These are phyloP conservation scores for Pseudomyrmex sp. DNA, from an alignment of 1,140 invertebrate species.

Conservation along the genomic window DNA sequence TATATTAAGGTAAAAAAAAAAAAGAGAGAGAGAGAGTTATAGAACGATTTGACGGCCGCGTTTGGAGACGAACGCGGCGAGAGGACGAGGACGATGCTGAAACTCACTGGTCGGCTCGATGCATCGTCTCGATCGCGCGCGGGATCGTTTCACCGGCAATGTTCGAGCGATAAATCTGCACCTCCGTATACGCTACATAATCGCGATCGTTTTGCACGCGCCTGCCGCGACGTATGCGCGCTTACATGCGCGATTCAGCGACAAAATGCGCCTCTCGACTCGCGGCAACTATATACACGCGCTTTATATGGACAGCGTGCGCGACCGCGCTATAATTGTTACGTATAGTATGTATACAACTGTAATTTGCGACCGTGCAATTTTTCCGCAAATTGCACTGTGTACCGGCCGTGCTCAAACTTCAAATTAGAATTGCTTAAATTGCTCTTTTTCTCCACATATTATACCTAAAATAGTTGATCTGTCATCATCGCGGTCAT, in stretches of 20 bases:
- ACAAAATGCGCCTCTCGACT: constrained; percentile 35
- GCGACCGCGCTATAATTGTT: constrained; percentile 23
- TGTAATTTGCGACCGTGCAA: constrained; percentile 23
- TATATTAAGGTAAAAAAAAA: not conserved
- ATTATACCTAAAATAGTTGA: not conserved
- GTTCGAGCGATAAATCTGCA: constrained; percentile 69
- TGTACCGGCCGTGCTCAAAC: not conserved
- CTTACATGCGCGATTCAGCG: constrained; percentile 20
- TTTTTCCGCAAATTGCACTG: constrained; percentile 23
- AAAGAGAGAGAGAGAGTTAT: not conserved
- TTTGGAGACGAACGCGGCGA: not conserved
- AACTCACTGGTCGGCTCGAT: constrained; percentile 43
- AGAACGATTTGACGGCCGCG: constrained; percentile 12
- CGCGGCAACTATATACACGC: not conserved
- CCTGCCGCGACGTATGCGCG: constrained; percentile 46
- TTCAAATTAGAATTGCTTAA: constrained; percentile 3
- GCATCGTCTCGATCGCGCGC: constrained; percentile 56
- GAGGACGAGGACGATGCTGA: not conserved
- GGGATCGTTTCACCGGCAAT: constrained; percentile 64
- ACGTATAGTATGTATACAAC: constrained; percentile 8
- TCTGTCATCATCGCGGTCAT: not conserved
- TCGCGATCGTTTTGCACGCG: constrained; percentile 69
- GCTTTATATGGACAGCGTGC: not conserved
- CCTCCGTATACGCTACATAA: constrained; percentile 62
- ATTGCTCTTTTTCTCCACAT: not conserved